Conservation (phyloP, 2,113 vertebrate genomes). For the Gymnogyps californianus region DNA sequence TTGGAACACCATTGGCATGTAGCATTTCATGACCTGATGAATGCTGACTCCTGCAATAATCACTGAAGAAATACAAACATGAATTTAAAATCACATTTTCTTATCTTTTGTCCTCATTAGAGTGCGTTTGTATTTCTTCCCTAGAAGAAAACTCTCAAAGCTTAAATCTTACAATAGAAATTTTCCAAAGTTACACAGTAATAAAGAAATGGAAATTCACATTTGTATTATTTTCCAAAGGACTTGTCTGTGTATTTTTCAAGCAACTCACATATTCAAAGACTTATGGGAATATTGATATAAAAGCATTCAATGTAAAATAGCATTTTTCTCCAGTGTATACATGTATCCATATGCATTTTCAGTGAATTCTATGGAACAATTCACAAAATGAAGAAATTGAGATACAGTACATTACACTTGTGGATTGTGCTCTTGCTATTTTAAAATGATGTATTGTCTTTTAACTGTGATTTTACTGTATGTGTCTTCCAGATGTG, state of each 20-base stretch:
- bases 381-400: neutral
- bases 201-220: neutral
- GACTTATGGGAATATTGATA: neutral
- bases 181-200: neutral
- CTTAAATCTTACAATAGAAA: neutral
- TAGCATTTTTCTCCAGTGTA: neutral
- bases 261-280: neutral
- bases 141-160: neutral
- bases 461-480: slow-evolving; percentile 23
- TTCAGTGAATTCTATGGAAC: neutral
- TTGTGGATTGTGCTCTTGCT: neutral
- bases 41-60: neutral
- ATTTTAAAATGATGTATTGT: neutral
- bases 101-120: neutral
- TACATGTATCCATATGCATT: neutral
- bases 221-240: neutral
- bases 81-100: neutral
- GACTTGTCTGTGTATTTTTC: neutral
- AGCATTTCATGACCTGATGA: neutral
- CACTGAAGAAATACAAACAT: neutral
- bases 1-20: neutral
- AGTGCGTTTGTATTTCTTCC: neutral
- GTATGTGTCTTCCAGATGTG: slow-evolving; percentile 86
- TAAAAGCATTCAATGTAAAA: neutral
- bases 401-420: neutral